Evolutionary conservation across 2,797 vertebrate genomes (phyloP).

Genomic region (Takifugu rubripes): DNA sequence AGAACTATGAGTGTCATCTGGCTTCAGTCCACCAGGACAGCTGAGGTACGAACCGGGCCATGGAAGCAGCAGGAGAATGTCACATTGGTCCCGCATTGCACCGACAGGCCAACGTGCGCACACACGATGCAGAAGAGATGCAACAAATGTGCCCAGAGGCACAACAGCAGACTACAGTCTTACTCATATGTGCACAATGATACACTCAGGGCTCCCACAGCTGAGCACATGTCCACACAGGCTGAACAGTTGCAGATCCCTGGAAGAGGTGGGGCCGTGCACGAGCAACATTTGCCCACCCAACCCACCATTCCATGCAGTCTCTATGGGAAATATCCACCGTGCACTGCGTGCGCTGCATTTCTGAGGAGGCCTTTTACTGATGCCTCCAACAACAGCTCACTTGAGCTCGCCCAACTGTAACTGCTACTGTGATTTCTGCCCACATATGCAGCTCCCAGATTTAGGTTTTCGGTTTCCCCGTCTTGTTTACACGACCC

Average conservation of each 20-base stretch:
- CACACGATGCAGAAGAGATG: conserved; percentile 20
- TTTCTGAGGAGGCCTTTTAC: conserved; percentile 11
- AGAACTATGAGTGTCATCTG: conserved; percentile 61
- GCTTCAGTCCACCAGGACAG: conserved; percentile 61
- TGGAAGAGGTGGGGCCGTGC: conserved; percentile 64
- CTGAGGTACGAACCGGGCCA: conserved; percentile 56
- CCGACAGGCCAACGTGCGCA: conserved; percentile 14
- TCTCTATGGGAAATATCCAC: conserved; percentile 24
- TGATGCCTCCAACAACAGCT: neutral
- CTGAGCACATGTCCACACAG: conserved; percentile 66
- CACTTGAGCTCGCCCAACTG: conserved; percentile 5
- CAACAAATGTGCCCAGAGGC: conserved; percentile 50
- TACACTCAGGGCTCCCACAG: conserved; percentile 44
- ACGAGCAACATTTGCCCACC: conserved; percentile 62
- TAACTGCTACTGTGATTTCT: conserved; percentile 24
- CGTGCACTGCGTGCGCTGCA: conserved; percentile 6
- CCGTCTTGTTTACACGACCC: conserved; percentile 64
- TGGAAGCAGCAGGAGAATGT: conserved; percentile 51
- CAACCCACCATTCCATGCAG: conserved; percentile 67
- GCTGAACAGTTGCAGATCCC: conserved; percentile 62
- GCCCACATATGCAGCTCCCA: conserved; percentile 25
- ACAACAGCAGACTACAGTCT: conserved; percentile 38
- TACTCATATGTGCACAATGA: conserved; percentile 44
- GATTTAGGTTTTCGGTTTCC: conserved; percentile 54
- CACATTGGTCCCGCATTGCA: conserved; percentile 30